These are phyloP conservation scores for Torymus aiolomorphi DNA, from an alignment of 2,888 invertebrate genomes.

Conservation along the genomic window DNA sequence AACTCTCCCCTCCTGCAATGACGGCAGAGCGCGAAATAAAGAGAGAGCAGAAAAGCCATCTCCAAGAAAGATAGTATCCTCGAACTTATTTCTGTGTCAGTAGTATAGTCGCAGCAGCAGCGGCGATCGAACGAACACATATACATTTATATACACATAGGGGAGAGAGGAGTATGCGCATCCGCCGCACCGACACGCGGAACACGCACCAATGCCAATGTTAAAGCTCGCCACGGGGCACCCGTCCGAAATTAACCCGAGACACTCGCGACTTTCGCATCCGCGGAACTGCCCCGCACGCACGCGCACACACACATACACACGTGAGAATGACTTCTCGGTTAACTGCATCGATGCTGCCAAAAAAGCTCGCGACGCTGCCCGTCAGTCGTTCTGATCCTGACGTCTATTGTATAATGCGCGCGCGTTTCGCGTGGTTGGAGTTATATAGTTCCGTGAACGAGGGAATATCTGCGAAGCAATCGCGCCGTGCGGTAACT, in stretches of 20 bases:
- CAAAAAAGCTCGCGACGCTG: slow-evolving; percentile 46
- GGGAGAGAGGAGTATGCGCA: slow-evolving; percentile 51
- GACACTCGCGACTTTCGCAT: slow-evolving; percentile 53
- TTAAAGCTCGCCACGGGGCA: slow-evolving; percentile 58
- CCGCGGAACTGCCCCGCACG: slow-evolving; percentile 43
- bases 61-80: slow-evolving; percentile 38
- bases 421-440: no score
- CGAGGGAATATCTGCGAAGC: no score
- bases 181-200: slow-evolving; percentile 42
- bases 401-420: no score
- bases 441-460: no score
- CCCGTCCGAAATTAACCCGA: slow-evolving; percentile 64
- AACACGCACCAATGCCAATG: slow-evolving; percentile 66
- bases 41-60: not conserved
- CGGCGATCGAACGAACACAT: slow-evolving; percentile 53
- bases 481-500: no score
- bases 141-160: no score
- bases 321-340: slow-evolving; percentile 9
- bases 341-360: slow-evolving; percentile 51
- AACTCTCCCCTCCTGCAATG: not conserved
- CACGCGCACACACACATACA: no score
- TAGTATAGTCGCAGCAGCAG: not conserved
- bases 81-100: slow-evolving; percentile 60
- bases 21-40: not conserved
- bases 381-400: no score